Percentiles rank a stretch among this genome's conserved stretches.
Conservation (phyloP, 2,113 vertebrate genomes). For the Saccopteryx bilineata region DNA sequence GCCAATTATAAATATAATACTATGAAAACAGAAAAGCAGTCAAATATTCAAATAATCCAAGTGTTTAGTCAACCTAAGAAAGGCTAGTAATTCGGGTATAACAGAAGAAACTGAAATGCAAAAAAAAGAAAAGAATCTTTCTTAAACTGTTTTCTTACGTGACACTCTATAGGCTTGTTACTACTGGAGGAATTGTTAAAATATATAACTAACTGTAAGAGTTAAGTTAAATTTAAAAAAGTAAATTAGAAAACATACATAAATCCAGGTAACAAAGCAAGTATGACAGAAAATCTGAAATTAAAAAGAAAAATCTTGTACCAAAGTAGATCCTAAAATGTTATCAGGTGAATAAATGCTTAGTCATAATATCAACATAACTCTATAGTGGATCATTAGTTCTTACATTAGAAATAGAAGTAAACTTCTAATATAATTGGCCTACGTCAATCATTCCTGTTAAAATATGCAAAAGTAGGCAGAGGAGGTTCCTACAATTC, state of each 20-base stretch:
- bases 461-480: not conserved
- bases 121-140: not conserved
- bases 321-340: not conserved
- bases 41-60: not conserved
- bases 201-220: not conserved
- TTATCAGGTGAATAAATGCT: not conserved
- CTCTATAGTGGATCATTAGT: not conserved
- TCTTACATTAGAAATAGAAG: not conserved
- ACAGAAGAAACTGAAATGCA: not conserved
- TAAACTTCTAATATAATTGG: not conserved
- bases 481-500: not conserved
- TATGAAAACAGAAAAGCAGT: not conserved
- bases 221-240: constrained; percentile 24
- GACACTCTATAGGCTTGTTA: not conserved
- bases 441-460: not conserved
- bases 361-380: constrained; percentile 63
- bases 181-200: not conserved
- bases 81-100: not conserved
- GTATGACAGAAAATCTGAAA: constrained; percentile 12
- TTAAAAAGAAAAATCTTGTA: not conserved
- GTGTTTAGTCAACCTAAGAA: not conserved
- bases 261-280: not conserved
- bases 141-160: not conserved
- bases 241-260: constrained; percentile 38
- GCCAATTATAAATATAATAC: not conserved